Evolutionary conservation across 2,888 invertebrate species (phyloP).

Genomic region (Fabriciana adippe): DNA sequence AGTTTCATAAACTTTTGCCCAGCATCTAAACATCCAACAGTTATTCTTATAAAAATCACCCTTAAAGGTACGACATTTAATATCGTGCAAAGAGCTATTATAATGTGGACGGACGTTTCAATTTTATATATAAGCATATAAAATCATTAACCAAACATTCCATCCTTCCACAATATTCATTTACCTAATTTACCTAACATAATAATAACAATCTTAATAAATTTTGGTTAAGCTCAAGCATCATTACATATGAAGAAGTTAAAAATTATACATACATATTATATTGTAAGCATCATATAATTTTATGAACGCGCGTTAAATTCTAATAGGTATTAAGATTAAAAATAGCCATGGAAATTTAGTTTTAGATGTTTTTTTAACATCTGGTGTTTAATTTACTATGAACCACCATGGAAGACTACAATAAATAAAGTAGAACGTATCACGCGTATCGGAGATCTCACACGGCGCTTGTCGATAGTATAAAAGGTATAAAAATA

Average conservation of each 20-base stretch:
- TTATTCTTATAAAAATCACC: too few species aligned
- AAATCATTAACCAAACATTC: background rate
- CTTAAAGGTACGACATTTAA: too few species aligned
- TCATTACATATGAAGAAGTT: conserved; percentile 11
- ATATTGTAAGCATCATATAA: conserved; percentile 4
- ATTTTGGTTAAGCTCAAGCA: conserved; percentile 9
- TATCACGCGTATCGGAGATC: conserved; percentile 47
- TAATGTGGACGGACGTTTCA: too few species aligned
- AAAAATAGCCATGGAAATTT: conserved; percentile 16
- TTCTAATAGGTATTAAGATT: conserved; percentile 26
- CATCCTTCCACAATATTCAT: background rate
- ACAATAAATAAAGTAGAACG: conserved; percentile 28
- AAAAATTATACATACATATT: background rate
- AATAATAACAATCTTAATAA: too few species aligned
- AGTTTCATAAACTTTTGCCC: too few species aligned
- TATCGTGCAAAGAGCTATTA: too few species aligned
- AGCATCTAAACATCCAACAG: too few species aligned
- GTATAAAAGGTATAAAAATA: conserved; percentile 61
- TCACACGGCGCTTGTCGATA: conserved; percentile 65
- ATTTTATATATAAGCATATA: too few species aligned
- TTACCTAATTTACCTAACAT: too few species aligned
- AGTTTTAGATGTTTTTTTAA: conserved; percentile 38
- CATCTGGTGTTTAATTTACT: conserved; percentile 50
- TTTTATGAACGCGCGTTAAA: conserved; percentile 14
- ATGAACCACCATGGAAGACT: conserved; percentile 52